Base-by-base conservation (phyloP, 2,888 invertebrate genomes). In the Oscheius sp. region DNA sequence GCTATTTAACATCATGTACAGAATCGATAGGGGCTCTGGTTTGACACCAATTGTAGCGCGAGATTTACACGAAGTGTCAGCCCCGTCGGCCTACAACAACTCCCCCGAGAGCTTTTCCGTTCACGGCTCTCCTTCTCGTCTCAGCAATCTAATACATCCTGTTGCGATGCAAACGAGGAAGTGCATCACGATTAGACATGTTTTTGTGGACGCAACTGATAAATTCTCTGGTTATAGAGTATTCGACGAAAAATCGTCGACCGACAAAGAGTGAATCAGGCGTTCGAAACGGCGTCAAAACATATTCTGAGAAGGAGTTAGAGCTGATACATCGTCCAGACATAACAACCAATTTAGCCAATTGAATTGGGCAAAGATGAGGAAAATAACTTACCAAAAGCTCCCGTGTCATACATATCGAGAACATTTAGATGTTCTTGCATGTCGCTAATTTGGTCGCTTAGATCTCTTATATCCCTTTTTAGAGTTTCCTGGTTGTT, bases 331-430 rank as follows among this genome's bases (percentile, higher is more conserved):
- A 12, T 6, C 37, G 37, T 37, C 12, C 6, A n/a, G n/a, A n/a
- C n/a, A n/a, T n/a, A n/a, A n/a, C n/a, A n/a, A n/a, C n/a, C n/a
- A n/a, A n/a, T n/a, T n/a, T n/a, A n/a, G n/a, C n/a, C n/a, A n/a
- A 37, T 15, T 37, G 37, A 37, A 37, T 37, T 10, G 8, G 37
- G 37, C 37, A 0, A 15, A 37, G 37, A 37, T 31, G 1, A 65
- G n/a, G 5, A 52, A 27, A 25, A 20, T 1, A 39, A 61, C 74
- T 48, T 42, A 82, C 79, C 79, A 52, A 79, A 78, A 12, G 80
- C 75, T 3, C 82, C 84, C 12, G 79, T 84, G 69, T 79, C 78
- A 68, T 84, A 84, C 65, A 84, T 77, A 39, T 82, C 79, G 58
- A 84, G 69, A 8, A 77, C 74, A 27, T 80, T 81, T 48, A 84